A percentile compares a stretch with the other conserved stretches of the same genome.
Conservation (phyloP, 2,113 vertebrate species). For the Hemibagrus wyckioides region DNA sequence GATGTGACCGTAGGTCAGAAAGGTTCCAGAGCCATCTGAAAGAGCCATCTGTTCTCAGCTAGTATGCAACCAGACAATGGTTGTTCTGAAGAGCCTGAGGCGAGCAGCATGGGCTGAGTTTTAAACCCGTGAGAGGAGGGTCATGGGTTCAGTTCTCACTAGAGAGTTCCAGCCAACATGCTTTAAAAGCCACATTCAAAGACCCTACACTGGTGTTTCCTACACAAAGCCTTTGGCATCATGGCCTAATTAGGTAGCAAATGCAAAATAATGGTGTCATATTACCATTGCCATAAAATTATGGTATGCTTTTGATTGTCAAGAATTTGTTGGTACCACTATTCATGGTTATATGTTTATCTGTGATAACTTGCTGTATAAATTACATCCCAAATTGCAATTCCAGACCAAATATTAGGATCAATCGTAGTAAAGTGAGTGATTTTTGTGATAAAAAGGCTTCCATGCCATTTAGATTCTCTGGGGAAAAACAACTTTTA, state of each 20-base stretch:
- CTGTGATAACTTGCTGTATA: not conserved
- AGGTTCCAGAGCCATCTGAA: conserved; percentile 29
- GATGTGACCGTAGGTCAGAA: conserved; percentile 11
- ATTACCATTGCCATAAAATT: not conserved
- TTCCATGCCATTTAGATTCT: not conserved
- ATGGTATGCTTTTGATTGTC: not conserved
- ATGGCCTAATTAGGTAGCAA: not conserved
- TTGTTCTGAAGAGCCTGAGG: conserved; percentile 26
- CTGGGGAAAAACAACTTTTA: not conserved
- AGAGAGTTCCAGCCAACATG: not conserved
- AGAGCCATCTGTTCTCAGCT: conserved; percentile 36
- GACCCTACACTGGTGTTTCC: not conserved
- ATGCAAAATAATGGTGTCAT: not conserved
- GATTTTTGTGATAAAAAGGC: too few relatives aligned
- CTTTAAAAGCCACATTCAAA: not conserved
- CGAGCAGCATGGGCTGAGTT: conserved; percentile 1
- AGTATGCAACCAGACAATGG: conserved; percentile 26
- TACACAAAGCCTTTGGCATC: not conserved
- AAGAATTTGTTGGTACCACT: not conserved
- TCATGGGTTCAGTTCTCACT: conserved; percentile 34
- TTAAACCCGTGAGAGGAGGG: not conserved
- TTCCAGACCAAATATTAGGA: not conserved
- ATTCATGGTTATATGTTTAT: not conserved
- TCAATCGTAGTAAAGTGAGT: not conserved
- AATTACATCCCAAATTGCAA: not conserved